Conservation (phyloP, 2,113 vertebrate genomes). For the Aphyosemion australe region DNA sequence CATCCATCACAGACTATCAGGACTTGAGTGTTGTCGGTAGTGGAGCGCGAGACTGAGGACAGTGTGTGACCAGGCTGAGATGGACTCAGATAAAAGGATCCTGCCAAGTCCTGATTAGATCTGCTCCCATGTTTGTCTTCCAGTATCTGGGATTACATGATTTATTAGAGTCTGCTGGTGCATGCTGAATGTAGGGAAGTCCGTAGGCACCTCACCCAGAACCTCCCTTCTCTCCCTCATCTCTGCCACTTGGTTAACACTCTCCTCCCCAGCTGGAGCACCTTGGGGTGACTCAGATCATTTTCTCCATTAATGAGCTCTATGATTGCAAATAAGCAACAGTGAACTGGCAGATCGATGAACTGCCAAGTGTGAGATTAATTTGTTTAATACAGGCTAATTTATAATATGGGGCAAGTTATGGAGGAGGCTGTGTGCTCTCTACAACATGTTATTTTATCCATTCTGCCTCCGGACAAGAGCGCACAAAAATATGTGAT, state of each 20-base stretch:
- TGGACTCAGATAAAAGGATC: conserved; percentile 74
- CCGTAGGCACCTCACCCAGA: conserved; percentile 42
- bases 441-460: not conserved
- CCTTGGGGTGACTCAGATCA: conserved; percentile 38
- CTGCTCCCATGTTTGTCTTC: conserved; percentile 77
- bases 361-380: conserved; percentile 40
- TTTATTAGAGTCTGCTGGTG: conserved; percentile 70
- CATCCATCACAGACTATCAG: conserved; percentile 32
- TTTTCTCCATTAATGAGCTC: conserved; percentile 58
- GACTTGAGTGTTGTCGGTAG: conserved; percentile 18
- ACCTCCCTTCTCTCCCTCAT: not conserved
- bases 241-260: conserved; percentile 28
- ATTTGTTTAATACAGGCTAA: conserved; percentile 43
- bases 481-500: no score
- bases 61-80: conserved; percentile 67
- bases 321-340: conserved; percentile 47
- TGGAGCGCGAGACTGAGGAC: conserved; percentile 27
- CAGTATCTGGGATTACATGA: conserved; percentile 79
- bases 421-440: not conserved
- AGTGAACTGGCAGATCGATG: conserved; percentile 41
- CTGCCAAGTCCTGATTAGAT: conserved; percentile 76
- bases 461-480: no score
- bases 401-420: conserved; percentile 26
- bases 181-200: conserved; percentile 41
- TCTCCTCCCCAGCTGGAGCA: conserved; percentile 28